Evolutionary conservation across 2,888 invertebrate genomes (phyloP), one percentile per base, ranked within the genome.

Genomic region (Melitaea athalia): DNA sequence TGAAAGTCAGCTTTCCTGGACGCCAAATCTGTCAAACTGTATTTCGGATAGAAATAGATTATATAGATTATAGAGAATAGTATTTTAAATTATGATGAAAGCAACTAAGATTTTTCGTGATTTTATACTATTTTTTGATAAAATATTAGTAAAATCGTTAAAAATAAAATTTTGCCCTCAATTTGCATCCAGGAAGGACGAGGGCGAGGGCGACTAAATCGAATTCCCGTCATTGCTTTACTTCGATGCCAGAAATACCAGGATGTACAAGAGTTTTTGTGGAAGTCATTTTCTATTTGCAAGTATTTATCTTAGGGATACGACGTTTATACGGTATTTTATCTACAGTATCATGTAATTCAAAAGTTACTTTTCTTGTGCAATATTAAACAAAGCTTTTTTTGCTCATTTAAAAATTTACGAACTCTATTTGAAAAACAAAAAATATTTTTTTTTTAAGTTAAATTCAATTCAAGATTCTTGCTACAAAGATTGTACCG

Each of bases 131-230:
- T 17, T 15, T 50, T 50, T 17, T 8, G 3, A 17, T 55, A n/a
- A 8, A n/a, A 33, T n/a, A 33, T 33, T 15, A 12, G 24, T 43
- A 11, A 45, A 43, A 59, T 45, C 79, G 77, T 76, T 77, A 80
- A 85, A 84, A 82, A 85, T 84, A 81, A 81, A 85, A 84, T 82
- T 83, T 85, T 81, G 77, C 83, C 85, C 85, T 81, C 85, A 77
- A 89, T 90, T 91, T 89, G 82, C 87, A 91, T 91, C 88, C 89
- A 87, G 84, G 85, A 81, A 88, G 85, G 89, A 87, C 81, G 82
- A 79, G 82, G 81, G 81, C 77, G 78, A 85, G 85, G 88, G 15
- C 38, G 86, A 81, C 86, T 79, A 88, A 89, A 91, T 91, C 88
- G 89, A 91, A 91, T 91, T 89, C 87, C 88, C 84, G 83, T 85